Conservation (phyloP, 2,888 invertebrate genomes). For the Napeogenes inachia region DNA sequence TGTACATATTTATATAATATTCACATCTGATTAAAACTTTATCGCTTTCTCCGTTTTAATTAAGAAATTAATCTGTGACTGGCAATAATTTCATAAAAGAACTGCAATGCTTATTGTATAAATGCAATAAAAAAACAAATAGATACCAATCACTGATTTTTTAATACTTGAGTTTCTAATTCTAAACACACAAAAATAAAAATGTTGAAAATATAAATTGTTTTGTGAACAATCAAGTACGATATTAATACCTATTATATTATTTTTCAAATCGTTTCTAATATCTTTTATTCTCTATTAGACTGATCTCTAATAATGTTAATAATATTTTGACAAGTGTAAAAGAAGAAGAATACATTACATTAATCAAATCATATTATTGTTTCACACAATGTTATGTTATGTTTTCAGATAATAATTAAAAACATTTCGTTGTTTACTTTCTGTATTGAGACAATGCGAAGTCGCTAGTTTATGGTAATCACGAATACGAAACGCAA, state of each 20-base stretch:
- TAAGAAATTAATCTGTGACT: too few relatives aligned
- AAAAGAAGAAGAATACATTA: slow-evolving; percentile 37
- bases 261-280: too few relatives aligned
- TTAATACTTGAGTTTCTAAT: not conserved
- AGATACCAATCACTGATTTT: not conserved
- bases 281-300: too few relatives aligned
- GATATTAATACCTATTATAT: too few relatives aligned
- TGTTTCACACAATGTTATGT: slow-evolving; percentile 45
- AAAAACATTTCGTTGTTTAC: slow-evolving; percentile 56
- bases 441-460: slow-evolving; percentile 44
- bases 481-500: slow-evolving; percentile 19
- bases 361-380: slow-evolving; percentile 40
- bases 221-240: too few relatives aligned
- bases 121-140: not conserved
- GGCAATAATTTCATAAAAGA: slow-evolving; percentile 1
- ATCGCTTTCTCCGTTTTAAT: too few relatives aligned
- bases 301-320: slow-evolving; percentile 20
- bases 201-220: too few relatives aligned
- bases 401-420: slow-evolving; percentile 43
- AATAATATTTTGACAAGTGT: slow-evolving; percentile 5
- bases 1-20: too few relatives aligned
- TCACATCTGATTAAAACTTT: too few relatives aligned
- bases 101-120: not conserved
- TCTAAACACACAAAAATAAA: not conserved
- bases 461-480: slow-evolving; percentile 43